phyloP scores from a whole-genome alignment of 2,797 vertebrate genomes.

The Eulemur coronatus region DNA sequence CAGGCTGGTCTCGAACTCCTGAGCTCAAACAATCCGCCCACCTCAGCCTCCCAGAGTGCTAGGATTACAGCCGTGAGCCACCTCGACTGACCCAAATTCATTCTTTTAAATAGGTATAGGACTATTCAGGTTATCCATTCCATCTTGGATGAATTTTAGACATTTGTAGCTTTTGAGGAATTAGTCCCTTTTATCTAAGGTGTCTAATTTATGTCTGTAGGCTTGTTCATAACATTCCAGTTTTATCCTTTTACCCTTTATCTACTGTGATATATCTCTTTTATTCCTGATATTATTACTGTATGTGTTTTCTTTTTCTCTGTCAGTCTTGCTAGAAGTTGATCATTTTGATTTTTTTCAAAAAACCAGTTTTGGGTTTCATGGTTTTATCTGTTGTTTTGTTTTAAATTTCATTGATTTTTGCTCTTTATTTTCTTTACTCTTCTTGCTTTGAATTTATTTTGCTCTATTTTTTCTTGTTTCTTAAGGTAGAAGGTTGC shows the following conservation, averaged over 20 bases:
- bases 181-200: neutral
- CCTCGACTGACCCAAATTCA: neutral
- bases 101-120: neutral
- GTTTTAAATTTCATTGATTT: neutral
- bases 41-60: too few species aligned
- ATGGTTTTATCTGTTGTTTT: neutral
- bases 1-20: too few species aligned
- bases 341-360: neutral
- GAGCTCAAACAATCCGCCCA: too few species aligned
- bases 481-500: neutral
- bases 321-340: neutral
- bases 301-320: neutral
- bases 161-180: neutral
- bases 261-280: neutral
- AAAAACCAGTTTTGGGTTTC: neutral
- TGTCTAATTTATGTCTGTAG: neutral
- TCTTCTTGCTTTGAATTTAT: neutral
- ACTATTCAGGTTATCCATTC: neutral
- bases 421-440: neutral
- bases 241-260: neutral
- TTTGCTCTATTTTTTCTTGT: neutral
- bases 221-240: neutral
- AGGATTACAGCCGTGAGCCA: too few species aligned
- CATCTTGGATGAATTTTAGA: neutral
- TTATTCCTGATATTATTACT: neutral